Percentiles rank a stretch among this genome's conserved stretches.
phyloP scores from a whole-genome alignment of 2,888 invertebrate species.

The Neoscelio sp. region DNA sequence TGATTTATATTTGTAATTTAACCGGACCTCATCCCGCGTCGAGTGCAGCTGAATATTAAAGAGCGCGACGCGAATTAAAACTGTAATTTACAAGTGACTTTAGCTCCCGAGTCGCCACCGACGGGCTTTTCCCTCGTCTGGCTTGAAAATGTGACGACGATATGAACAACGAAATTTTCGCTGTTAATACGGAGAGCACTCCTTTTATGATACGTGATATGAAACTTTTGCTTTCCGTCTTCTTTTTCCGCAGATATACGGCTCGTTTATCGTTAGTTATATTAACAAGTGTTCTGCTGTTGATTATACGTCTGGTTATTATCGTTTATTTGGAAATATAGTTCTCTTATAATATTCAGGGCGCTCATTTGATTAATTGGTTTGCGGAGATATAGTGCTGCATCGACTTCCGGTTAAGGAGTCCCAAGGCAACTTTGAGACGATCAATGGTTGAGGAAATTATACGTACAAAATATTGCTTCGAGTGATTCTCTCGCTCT shows the following conservation, averaged over 20 bases:
- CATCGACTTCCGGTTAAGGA: no score
- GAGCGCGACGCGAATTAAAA: constrained; percentile 71
- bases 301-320: constrained; percentile 2
- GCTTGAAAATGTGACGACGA: constrained; percentile 50
- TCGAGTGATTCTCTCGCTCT: no score
- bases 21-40: constrained; percentile 68
- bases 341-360: no score
- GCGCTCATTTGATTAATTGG: no score
- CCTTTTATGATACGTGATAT: constrained; percentile 63
- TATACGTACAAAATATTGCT: no score
- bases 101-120: constrained; percentile 53
- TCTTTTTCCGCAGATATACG: not conserved
- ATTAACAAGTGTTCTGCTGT: constrained; percentile 17
- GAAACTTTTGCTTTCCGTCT: constrained; percentile 40
- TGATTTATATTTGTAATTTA: constrained; percentile 75
- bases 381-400: no score
- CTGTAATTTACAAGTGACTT: constrained; percentile 70
- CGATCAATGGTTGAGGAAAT: no score
- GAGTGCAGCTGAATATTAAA: constrained; percentile 70
- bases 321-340: no score
- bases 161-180: constrained; percentile 61
- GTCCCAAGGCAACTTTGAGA: no score
- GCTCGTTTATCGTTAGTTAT: constrained; percentile 7
- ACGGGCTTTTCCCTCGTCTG: constrained; percentile 34
- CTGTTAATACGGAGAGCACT: constrained; percentile 57